A percentile compares a stretch with the other conserved stretches of the same genome.
Conservation (phyloP, 2,888 invertebrate species). For the Eueremaeus valkanovi region DNA sequence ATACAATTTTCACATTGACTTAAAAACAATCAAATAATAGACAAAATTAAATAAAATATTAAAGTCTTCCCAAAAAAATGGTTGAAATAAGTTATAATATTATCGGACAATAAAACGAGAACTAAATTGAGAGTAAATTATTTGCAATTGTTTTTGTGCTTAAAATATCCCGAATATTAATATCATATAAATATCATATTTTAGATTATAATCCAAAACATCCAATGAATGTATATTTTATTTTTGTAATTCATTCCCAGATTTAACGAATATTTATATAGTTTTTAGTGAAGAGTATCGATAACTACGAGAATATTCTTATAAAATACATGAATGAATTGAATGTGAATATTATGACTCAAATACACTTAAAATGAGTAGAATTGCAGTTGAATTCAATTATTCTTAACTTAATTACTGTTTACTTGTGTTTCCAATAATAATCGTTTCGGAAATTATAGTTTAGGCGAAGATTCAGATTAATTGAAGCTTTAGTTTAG, state of each 20-base stretch:
- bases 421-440: not conserved
- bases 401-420: not conserved
- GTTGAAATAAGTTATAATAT: too few relatives aligned
- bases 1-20: too few relatives aligned
- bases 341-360: not conserved
- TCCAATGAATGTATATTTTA: not conserved
- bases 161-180: too few relatives aligned
- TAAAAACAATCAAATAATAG: too few relatives aligned
- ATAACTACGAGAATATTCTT: slow-evolving; percentile 8
- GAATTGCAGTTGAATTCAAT: not conserved
- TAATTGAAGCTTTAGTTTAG: not conserved
- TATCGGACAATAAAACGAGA: too few relatives aligned
- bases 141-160: too few relatives aligned
- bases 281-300: not conserved
- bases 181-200: too few relatives aligned
- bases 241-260: not conserved
- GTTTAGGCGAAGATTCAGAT: not conserved
- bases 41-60: too few relatives aligned
- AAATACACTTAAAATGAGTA: not conserved
- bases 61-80: too few relatives aligned
- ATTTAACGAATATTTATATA: not conserved
- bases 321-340: not conserved
- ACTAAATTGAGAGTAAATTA: too few relatives aligned
- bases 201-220: not conserved
- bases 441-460: not conserved